Base-by-base conservation (phyloP, 2,888 invertebrate genomes). In the Chrysopilus asiliformis region DNA sequence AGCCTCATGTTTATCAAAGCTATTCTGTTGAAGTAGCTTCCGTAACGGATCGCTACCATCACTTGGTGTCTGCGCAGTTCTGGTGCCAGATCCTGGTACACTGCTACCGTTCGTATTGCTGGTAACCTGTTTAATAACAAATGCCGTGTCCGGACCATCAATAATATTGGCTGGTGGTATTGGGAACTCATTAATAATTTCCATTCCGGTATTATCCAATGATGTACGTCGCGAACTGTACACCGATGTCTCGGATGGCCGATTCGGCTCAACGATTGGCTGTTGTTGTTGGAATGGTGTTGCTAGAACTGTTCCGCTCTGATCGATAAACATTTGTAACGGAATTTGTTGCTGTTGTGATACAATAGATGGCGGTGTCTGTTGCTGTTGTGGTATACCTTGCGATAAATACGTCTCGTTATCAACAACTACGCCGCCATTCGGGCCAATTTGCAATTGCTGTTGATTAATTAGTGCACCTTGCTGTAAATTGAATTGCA, bases 171-270 rank as follows among this genome's bases (percentile, higher is more conserved):
- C n/a, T n/a, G n/a, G n/a, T n/a, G n/a, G n/a, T n/a, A n/a, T n/a
- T n/a, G n/a, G n/a, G n/a, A n/a, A n/a, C n/a, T n/a, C n/a, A n/a
- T n/a, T n/a, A n/a, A n/a, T n/a, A n/a, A n/a, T n/a, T n/a, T n/a
- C n/a, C n/a, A n/a, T n/a, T n/a, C n/a, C n/a, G n/a, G n/a, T n/a
- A 38, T 57, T 56, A 39, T 62, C 61, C 9, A 60, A 43, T 3
- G 62, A 62, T 4, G 62, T 57, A 10, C 61, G 55, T 4, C 61
- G 50, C 5, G 62, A 63, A 43, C 57, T 60, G 34, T 54, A 58
- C 2, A 57, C 55, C 4, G 62, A 62, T 3, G 61, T 56, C 26
- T 14, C 9, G 32, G 31, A n/a, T n/a, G n/a, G n/a, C n/a, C n/a
- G n/a, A n/a, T n/a, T n/a, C n/a, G n/a, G n/a, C n/a, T 15, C 43